Percentiles rank a stretch among this genome's conserved stretches.
Conservation (phyloP, 2,797 vertebrate genomes). For the Lagodon rhomboides region DNA sequence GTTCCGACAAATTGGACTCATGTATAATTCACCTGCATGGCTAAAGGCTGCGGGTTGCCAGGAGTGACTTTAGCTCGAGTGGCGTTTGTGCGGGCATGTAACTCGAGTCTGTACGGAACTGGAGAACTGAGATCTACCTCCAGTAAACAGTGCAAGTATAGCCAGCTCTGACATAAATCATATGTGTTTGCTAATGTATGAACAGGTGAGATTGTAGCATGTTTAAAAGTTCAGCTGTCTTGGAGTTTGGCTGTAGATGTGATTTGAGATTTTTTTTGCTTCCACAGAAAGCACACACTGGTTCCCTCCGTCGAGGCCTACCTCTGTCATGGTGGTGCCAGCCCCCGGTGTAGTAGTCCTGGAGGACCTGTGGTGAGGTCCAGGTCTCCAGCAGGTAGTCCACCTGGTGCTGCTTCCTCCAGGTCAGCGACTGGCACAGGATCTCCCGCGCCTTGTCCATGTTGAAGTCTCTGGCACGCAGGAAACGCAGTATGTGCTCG, state of each 20-base stretch:
- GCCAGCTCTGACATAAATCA: slow-evolving; percentile 13
- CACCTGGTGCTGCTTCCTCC: slow-evolving; percentile 98
- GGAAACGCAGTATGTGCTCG: slow-evolving; percentile 95
- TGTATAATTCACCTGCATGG: slow-evolving; percentile 34
- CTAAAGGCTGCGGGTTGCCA: slow-evolving; percentile 25
- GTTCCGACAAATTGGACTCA: slow-evolving; percentile 30
- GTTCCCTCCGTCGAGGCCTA: slow-evolving; percentile 11
- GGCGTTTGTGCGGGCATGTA: slow-evolving; percentile 3
- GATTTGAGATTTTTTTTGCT: not conserved
- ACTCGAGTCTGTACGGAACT: slow-evolving; percentile 35
- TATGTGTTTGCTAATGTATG: not conserved
- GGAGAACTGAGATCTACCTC: slow-evolving; percentile 12
- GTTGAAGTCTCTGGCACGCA: slow-evolving; percentile 95
- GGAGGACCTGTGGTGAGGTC: slow-evolving; percentile 94
- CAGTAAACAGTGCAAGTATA: not conserved
- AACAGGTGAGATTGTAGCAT: not conserved
- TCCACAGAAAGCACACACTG: not conserved
- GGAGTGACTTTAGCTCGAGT: slow-evolving; percentile 6
- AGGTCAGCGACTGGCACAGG: slow-evolving; percentile 94
- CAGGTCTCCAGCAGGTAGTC: slow-evolving; percentile 97
- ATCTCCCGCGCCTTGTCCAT: slow-evolving; percentile 95
- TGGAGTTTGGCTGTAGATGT: not conserved
- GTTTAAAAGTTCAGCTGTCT: not conserved
- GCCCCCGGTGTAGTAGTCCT: slow-evolving; percentile 96
- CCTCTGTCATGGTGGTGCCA: slow-evolving; percentile 96